phyloP scores from a whole-genome alignment of 2,797 vertebrate genomes.

The Florisuga fusca region DNA sequence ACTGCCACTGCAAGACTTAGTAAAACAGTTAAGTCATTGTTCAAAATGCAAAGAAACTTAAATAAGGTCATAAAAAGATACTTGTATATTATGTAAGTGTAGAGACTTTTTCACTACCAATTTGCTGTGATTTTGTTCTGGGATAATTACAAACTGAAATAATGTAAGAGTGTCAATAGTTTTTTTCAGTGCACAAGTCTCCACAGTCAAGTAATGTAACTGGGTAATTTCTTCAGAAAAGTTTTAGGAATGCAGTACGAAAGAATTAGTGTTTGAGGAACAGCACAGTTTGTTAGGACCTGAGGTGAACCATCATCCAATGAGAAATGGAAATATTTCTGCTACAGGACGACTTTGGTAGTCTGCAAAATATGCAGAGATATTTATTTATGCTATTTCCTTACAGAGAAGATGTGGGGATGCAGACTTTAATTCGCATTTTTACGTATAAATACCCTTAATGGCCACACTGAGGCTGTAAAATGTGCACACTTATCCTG shows the following conservation, averaged over 20 bases:
- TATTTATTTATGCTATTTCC: background rate
- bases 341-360: background rate
- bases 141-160: background rate
- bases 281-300: background rate
- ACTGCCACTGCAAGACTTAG: background rate
- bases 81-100: background rate
- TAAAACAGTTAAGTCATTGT: background rate
- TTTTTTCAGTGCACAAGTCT: background rate
- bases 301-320: background rate
- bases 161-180: rapidly evolving
- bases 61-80: background rate
- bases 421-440: background rate
- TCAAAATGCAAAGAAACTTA: background rate
- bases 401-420: background rate
- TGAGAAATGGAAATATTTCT: background rate
- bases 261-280: background rate
- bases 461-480: background rate
- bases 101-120: background rate
- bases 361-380: background rate
- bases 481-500: background rate
- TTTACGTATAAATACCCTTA: background rate
- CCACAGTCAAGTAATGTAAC: background rate
- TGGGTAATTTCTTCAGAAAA: background rate
- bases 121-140: background rate
- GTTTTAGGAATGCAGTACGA: background rate